Evolutionary conservation across 2,888 invertebrate species (phyloP).

Genomic region (Cremastobaeus sp.): DNA sequence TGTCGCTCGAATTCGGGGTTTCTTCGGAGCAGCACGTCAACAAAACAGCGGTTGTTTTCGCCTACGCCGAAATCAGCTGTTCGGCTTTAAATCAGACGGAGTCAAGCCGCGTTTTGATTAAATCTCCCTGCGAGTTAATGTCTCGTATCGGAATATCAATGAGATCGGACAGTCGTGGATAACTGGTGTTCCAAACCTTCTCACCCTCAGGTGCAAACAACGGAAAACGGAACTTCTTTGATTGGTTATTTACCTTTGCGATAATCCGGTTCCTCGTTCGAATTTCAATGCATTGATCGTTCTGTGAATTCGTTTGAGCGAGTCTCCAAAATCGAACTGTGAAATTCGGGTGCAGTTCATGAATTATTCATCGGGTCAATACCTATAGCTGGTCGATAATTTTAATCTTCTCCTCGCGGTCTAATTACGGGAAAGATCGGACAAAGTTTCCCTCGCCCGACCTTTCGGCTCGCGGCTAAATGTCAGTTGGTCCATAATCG

Average conservation of each 20-base stretch:
- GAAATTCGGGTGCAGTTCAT: not conserved
- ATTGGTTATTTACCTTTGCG: too few relatives aligned
- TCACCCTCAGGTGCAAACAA: too few relatives aligned
- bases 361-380: constrained; percentile 33
- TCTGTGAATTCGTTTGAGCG: too few relatives aligned
- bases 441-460: constrained; percentile 1
- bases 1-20: constrained; percentile 23
- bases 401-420: constrained; percentile 23
- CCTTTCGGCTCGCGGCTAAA: not conserved
- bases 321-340: too few relatives aligned
- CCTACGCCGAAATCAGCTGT: constrained; percentile 33
- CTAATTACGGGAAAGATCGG: constrained; percentile 15
- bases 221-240: too few relatives aligned
- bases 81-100: constrained; percentile 39
- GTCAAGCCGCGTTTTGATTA: constrained; percentile 6
- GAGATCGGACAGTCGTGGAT: not conserved
- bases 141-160: not conserved
- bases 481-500: not conserved
- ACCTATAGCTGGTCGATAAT: constrained; percentile 35
- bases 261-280: too few relatives aligned
- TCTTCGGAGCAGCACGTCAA: not conserved
- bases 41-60: constrained; percentile 4
- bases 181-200: not conserved
- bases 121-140: constrained; percentile 2
- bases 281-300: too few relatives aligned